phyloP scores from a whole-genome alignment of 2,797 vertebrate species.

The Premnoplex brunnescens region DNA sequence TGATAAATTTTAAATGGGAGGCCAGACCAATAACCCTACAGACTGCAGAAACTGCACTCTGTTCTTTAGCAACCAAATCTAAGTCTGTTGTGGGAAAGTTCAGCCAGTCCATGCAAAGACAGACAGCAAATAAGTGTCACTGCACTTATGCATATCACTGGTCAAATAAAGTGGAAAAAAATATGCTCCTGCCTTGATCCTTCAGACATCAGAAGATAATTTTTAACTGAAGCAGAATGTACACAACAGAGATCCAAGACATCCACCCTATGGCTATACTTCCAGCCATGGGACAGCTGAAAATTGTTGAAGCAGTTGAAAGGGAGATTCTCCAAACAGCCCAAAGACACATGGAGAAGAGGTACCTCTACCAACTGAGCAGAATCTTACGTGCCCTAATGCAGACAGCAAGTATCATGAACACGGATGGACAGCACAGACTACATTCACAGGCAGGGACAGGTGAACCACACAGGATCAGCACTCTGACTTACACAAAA shows the following conservation, averaged over 20 bases:
- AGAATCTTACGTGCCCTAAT: background rate
- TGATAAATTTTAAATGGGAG: background rate
- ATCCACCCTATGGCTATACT: background rate
- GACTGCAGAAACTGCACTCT: background rate
- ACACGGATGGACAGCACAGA: background rate
- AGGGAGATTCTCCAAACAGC: background rate
- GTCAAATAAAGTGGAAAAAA: background rate
- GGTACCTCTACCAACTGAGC: background rate
- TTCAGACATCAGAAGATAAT: background rate
- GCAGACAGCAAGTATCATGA: fast-evolving
- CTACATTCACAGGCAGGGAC: background rate
- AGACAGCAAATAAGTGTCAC: background rate
- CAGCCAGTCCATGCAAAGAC: background rate
- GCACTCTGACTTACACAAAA: background rate
- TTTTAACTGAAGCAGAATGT: background rate
- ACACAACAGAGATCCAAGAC: background rate
- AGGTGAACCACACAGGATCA: background rate
- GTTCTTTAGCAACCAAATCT: background rate
- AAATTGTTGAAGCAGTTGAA: background rate
- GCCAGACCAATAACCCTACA: background rate
- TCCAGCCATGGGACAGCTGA: background rate
- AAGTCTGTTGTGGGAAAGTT: background rate
- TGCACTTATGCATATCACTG: background rate
- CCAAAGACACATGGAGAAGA: fast-evolving
- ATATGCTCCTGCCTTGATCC: background rate